Conservation (phyloP, 2,113 vertebrate genomes). For the Phodopus roborovskii region DNA sequence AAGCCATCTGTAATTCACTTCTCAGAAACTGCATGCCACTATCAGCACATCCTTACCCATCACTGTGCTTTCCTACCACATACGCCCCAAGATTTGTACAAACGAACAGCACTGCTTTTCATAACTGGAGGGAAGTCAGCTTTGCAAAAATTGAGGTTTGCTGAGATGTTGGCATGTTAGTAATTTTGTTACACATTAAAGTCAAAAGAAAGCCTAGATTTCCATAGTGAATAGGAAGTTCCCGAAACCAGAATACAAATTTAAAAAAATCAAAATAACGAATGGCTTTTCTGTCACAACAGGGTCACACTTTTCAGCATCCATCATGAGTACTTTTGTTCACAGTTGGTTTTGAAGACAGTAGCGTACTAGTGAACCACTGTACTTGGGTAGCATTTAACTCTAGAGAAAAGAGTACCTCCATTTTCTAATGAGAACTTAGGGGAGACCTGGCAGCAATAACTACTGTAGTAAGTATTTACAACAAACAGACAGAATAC, state of each 20-base stretch:
- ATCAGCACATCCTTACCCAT: neutral
- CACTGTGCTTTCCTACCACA: neutral
- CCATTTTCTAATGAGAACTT: neutral
- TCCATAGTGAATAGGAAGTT: neutral
- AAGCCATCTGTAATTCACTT: neutral
- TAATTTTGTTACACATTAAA: conserved; percentile 7
- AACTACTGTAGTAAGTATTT: neutral
- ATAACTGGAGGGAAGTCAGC: neutral
- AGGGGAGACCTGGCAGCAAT: neutral
- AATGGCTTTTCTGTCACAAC: neutral
- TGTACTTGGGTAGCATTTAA: neutral
- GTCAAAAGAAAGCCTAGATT: conserved; percentile 29
- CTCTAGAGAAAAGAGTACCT: neutral
- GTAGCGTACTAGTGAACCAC: neutral
- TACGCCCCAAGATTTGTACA: neutral
- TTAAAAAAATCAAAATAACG: conserved; percentile 10
- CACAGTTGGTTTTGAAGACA: neutral
- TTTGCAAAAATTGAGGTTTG: conserved; percentile 31
- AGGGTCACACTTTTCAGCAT: neutral
- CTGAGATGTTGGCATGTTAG: conserved; percentile 36
- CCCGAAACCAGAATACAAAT: neutral
- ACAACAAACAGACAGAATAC: conserved; percentile 80
- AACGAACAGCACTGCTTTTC: neutral
- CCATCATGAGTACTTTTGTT: neutral
- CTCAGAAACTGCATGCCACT: neutral